A percentile compares a stretch with the other conserved stretches of the same genome.
Conservation (phyloP, 2,888 invertebrate species). For the Melanchra persicariae region DNA sequence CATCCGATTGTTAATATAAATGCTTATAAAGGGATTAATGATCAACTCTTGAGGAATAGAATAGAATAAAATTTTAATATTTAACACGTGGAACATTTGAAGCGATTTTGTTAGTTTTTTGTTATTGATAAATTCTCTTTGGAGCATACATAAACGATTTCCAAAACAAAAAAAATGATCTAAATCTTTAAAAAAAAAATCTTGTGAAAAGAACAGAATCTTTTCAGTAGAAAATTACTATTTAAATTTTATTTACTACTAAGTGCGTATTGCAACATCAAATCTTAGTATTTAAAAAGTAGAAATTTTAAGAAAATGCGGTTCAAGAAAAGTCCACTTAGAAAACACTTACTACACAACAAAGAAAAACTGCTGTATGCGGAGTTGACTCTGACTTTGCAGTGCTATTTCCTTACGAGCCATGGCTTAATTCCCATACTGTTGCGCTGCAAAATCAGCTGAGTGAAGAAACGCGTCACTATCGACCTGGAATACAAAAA, state of each 20-base stretch:
- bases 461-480: neutral
- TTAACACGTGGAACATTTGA: no score
- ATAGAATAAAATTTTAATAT: neutral
- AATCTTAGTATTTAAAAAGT: neutral
- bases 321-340: no score
- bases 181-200: no score
- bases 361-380: no score
- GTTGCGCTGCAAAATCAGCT: neutral
- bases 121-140: no score
- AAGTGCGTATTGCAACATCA: neutral
- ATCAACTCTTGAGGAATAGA: neutral
- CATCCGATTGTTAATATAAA: neutral
- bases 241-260: neutral
- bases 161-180: no score
- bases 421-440: neutral
- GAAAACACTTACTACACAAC: no score
- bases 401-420: neutral
- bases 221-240: no score
- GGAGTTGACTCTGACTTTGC: neutral
- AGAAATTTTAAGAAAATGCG: no score
- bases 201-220: no score
- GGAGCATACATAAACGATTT: no score
- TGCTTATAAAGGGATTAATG: neutral
- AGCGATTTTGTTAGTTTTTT: neutral
- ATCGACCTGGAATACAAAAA: neutral